Base-by-base conservation (phyloP, 2,797 vertebrate species). In the Cyclopterus lumpus region DNA sequence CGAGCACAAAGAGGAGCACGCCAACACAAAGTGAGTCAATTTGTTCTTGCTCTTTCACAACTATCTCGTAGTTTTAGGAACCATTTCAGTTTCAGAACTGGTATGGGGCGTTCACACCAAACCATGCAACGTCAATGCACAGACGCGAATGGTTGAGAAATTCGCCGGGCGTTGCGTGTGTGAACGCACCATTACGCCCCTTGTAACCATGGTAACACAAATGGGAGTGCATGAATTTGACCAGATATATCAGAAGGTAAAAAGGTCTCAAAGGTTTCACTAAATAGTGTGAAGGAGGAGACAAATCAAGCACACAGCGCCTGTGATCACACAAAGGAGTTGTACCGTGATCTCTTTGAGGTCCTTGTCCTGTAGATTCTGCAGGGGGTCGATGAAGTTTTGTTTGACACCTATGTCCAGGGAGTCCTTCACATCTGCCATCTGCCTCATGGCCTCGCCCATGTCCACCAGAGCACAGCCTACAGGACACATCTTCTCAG, bases 361-460 rank as follows among this genome's bases (percentile, higher is more conserved):
- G 87, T 99, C 97, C 91, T 99, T 98, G 80, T 99, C 97, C 83
- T 99, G 97, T 49, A 99, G 71, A 66, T 94, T 93, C 90, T 98
- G 97, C 64, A 99, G 92, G 0, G 97, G 97, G 79, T 98, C 97
- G 44, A 98, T 95, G 81, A 98, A 98, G 83, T 97, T 98, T 83
- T 98, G 97, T 87, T 98, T 99, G 80, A 99, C 96, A 0, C 89
- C 96, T 83, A 98, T 98, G 91, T 99, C 97, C 59, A 99, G 95
- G 0, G 96, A 96, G 63, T 99, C 97, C 77, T 98, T 99, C 84
- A 98, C 95, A 24, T 98, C 97, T 0, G 95, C 96, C 97, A 99
- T 97, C 74, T 97, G 96, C 80, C 97, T 97, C 96, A 99, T 95
- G 77, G 96, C 93, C 71, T 98, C 97, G 0, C 97, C 97, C 71